A percentile compares a stretch with the other conserved stretches of the same genome.
Conservation (phyloP, 2,888 invertebrate genomes). For the Neoascia interrupta region DNA sequence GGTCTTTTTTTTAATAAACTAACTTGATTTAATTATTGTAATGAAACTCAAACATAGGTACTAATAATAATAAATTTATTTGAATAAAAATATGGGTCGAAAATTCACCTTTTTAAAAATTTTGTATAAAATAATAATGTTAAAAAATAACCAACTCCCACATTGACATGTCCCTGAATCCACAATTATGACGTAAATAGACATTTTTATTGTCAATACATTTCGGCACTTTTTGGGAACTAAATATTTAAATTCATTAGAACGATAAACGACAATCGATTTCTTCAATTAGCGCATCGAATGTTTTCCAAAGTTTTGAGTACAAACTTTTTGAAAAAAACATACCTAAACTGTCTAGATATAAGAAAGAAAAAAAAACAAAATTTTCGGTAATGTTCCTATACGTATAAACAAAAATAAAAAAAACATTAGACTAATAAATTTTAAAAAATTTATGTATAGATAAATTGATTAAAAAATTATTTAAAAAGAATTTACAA, state of each 20-base stretch:
- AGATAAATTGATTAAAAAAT: slow-evolving; percentile 45
- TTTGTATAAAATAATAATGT: no score
- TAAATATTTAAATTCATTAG: slow-evolving; percentile 29
- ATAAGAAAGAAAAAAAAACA: slow-evolving; percentile 77
- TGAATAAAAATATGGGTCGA: no score
- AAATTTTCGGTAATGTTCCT: slow-evolving; percentile 79
- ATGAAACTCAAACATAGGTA: no score
- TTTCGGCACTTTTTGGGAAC: slow-evolving; percentile 55
- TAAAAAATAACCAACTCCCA: no score
- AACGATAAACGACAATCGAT: slow-evolving; percentile 37
- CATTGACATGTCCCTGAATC: slow-evolving; percentile 25
- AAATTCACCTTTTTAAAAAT: no score
- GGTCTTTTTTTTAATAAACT: no score
- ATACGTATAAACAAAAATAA: slow-evolving; percentile 74
- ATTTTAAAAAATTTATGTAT: slow-evolving; percentile 48
- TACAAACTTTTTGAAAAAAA: slow-evolving; percentile 55
- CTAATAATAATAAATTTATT: no score
- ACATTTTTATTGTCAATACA: slow-evolving; percentile 24
- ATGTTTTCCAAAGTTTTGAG: slow-evolving; percentile 40
- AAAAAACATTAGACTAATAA: slow-evolving; percentile 70
- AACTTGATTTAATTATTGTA: no score
- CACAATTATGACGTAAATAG: slow-evolving; percentile 18
- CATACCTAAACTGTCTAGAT: slow-evolving; percentile 73
- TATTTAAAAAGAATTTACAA: slow-evolving; percentile 12
- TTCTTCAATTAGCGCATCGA: slow-evolving; percentile 43